Percentiles rank a stretch among this genome's conserved stretches.
Conservation (phyloP, 2,888 invertebrate genomes). For the Agriopis leucophaearia region DNA sequence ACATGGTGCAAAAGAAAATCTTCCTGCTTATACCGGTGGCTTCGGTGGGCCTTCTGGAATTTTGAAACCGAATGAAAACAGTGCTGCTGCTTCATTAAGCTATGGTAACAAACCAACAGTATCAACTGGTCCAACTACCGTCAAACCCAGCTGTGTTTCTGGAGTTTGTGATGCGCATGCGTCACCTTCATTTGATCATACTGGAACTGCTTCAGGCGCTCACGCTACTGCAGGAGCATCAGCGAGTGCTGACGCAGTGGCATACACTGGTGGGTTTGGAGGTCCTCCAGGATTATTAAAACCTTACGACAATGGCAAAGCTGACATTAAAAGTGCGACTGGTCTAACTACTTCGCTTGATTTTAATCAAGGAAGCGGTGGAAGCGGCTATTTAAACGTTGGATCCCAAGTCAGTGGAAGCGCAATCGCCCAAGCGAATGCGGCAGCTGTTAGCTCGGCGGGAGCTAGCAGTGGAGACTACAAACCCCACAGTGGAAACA, state of each 20-base stretch:
- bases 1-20: conserved; percentile 47
- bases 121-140: conserved; percentile 5
- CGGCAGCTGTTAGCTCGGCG: conserved; percentile 57
- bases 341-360: conserved; percentile 41
- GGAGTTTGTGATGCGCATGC: conserved; percentile 11
- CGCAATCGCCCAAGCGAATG: conserved; percentile 54
- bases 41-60: conserved; percentile 66
- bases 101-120: conserved; percentile 3
- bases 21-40: conserved; percentile 57
- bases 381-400: conserved; percentile 40
- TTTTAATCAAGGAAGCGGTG: conserved; percentile 36
- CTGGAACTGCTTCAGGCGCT: conserved; percentile 16
- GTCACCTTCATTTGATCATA: background rate
- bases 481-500: conserved; percentile 16
- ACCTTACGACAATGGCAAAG: conserved; percentile 70
- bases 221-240: conserved; percentile 35
- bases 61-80: conserved; percentile 64
- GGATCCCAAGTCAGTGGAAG: conserved; percentile 35
- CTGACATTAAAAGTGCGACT: conserved; percentile 27
- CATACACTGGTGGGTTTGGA: conserved; percentile 77
- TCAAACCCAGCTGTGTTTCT: conserved; percentile 32
- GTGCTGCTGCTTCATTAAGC: conserved; percentile 38
- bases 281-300: conserved; percentile 77
- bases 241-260: conserved; percentile 46
- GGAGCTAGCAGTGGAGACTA: conserved; percentile 43